Conservation (phyloP, 2,888 invertebrate species). For the Heteromurus nitidus region DNA sequence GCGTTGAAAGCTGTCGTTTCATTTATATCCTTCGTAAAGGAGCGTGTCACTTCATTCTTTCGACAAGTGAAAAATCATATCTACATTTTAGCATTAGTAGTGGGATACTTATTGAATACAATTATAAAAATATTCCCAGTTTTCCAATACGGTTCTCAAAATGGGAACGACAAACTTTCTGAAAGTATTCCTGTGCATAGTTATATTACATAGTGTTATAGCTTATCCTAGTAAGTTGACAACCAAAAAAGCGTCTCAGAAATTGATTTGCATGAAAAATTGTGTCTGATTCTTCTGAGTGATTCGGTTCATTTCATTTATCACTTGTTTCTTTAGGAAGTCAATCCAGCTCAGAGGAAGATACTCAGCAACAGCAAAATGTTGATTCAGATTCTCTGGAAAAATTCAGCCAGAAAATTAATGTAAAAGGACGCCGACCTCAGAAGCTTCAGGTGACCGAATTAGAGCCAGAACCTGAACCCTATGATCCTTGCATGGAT, state of each 20-base stretch:
- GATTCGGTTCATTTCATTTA: no score
- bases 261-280: not conserved
- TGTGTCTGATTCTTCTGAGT: not conserved
- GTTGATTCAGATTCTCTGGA: slow-evolving; percentile 53
- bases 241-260: not conserved
- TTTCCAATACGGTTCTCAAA: not conserved
- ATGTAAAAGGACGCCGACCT: slow-evolving; percentile 44
- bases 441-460: slow-evolving; percentile 46
- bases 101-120: not conserved
- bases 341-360: slow-evolving; percentile 42
- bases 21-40: no score
- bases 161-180: slow-evolving; percentile 41
- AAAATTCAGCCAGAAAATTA: slow-evolving; percentile 57
- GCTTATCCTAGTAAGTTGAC: slow-evolving; percentile 38
- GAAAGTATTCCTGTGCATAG: slow-evolving; percentile 20
- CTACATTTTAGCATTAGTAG: no score
- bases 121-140: not conserved
- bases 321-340: slow-evolving; percentile 16
- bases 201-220: not conserved
- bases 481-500: slow-evolving; percentile 63
- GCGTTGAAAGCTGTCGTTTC: not conserved
- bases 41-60: no score
- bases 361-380: slow-evolving; percentile 64
- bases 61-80: no score
- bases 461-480: slow-evolving; percentile 36